A percentile compares a stretch with the other conserved stretches of the same genome.
These are phyloP conservation scores for Lytechinus variegatus DNA, from an alignment of 35 echinoderm and acorn worm genomes.

Conservation along the genomic window DNA sequence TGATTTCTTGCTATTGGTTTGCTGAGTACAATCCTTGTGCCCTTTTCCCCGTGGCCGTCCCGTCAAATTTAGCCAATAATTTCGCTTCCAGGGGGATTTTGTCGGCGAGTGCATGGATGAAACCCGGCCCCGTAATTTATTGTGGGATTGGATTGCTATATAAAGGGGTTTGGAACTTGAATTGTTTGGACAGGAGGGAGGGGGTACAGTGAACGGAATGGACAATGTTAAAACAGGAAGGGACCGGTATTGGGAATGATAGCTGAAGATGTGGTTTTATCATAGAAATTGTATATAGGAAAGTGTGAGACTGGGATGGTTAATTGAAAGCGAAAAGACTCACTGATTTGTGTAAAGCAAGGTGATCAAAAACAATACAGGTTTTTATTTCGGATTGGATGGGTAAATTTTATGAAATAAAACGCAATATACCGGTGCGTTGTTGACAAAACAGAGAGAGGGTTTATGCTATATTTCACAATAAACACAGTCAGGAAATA, in stretches of 20 bases:
- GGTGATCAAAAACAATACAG: no score
- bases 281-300: background rate
- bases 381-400: no score
- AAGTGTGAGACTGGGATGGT: no score
- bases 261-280: background rate
- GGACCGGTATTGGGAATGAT: background rate
- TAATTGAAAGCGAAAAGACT: no score
- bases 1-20: background rate
- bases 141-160: background rate
- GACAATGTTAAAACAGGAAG: background rate
- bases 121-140: background rate
- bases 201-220: background rate
- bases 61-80: constrained; percentile 20
- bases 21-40: background rate
- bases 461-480: no score
- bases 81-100: background rate
- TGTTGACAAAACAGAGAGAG: no score
- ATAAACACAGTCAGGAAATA: no score
- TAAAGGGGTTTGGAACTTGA: background rate
- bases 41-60: background rate
- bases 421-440: no score
- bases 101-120: background rate
- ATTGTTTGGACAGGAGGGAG: background rate
- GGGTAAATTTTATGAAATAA: no score
- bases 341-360: no score